Base-by-base conservation (phyloP, 2,113 vertebrate genomes). In the Ptilorrhoa leucosticta region DNA sequence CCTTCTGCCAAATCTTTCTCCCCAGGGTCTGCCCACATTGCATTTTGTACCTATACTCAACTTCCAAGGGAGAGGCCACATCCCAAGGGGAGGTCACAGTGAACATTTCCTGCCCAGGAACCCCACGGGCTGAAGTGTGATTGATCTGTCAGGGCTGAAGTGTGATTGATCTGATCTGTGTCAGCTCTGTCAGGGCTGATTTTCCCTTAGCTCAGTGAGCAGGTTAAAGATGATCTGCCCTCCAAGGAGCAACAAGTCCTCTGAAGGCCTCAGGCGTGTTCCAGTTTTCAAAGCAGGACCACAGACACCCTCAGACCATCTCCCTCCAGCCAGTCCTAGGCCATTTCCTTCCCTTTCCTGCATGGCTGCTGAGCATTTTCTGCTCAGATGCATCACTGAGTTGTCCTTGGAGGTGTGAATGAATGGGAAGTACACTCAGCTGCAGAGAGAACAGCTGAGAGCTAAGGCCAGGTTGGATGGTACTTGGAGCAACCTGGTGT, bases 11-110 rank as follows among this genome's bases (percentile, higher is more conserved):
- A 0, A 20, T 31, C 24, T 54, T 13, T 33, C 28, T 45, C 35
- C 35, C 37, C 14, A 0, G 16, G 4, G 6, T 53, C 50, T 45
- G 10, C 22, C 48, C 6, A 10, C 6, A 0, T 4, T 31, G 57
- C 18, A 10, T 44, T 90, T 57, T 35, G 53, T 39, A 20, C 20
- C 26, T 22, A 3, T 28, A 4, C 11, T 56, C 30, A 33, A 56
- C 28, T 44, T 57, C 64, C 20, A 10, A 39, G 45, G 44, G 5
- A 68, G 24, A n/a, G 15, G n/a, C 54, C 48, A 45, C 33, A 39
- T 54, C 66, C 68, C 22, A 64, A 40, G 50, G 44, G 44, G 26
- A 51, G 27, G 33, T n/a, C 37, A 5, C 31, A 19, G 42, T 57
- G 22, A 54, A 28, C 24, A 1, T 17, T n/a, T 68, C 45, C 47